Percentiles rank a stretch among this genome's conserved stretches.
Conservation (phyloP, 2,113 vertebrate genomes). For the Mesitornis unicolor region DNA sequence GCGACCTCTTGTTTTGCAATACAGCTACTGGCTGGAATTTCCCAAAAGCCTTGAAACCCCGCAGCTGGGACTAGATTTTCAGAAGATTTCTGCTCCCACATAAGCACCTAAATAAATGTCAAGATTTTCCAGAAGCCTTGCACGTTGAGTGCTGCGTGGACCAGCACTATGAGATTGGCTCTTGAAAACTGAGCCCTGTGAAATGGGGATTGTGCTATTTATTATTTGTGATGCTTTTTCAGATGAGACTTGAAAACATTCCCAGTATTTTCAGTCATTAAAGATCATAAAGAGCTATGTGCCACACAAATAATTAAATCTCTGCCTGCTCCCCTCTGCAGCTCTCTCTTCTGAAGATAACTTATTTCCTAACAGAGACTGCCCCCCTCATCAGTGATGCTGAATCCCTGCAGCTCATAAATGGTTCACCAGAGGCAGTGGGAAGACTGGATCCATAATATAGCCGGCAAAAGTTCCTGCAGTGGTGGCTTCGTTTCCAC, state of each 20-base stretch:
- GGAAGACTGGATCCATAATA: not conserved
- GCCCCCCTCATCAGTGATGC: not conserved
- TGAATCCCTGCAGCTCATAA: not conserved
- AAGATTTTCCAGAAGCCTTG: not conserved
- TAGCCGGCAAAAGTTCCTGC: not conserved
- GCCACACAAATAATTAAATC: not conserved
- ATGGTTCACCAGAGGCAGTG: not conserved
- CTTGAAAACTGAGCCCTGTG: not conserved
- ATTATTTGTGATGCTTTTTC: not conserved
- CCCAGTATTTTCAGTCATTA: not conserved
- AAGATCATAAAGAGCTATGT: not conserved
- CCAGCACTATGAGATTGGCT: not conserved
- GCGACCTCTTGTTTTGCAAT: not conserved
- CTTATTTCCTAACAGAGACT: not conserved
- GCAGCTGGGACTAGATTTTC: not conserved
- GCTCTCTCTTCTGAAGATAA: not conserved
- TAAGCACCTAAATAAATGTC: not conserved
- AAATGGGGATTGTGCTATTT: not conserved
- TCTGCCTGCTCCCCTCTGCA: not conserved
- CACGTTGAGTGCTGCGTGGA: not conserved
- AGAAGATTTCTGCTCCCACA: not conserved
- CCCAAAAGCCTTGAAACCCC: not conserved
- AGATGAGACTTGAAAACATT: not conserved
- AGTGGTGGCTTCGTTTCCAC: not conserved
- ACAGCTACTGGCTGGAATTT: not conserved